Conservation (phyloP, 1,140 invertebrate genomes). For the Latrodectus geometricus region DNA sequence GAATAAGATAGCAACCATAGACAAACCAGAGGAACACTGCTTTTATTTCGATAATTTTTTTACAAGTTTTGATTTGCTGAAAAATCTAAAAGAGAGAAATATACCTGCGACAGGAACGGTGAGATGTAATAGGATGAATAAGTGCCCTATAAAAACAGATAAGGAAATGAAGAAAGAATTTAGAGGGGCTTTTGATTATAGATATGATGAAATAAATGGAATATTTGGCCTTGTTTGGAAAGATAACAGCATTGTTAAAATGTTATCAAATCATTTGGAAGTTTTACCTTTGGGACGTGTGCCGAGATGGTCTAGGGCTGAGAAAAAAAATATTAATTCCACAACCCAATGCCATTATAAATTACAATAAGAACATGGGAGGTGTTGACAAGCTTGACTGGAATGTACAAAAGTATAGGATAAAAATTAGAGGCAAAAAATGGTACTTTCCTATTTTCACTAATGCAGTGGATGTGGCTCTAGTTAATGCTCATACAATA, state of each 20-base stretch:
- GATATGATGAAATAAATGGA: constrained; percentile 40
- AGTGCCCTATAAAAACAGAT: constrained; percentile 38
- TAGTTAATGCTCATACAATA: no score
- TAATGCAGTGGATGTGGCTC: no score
- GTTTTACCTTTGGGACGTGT: constrained; percentile 41
- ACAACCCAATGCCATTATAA: no score
- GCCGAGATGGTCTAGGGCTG: constrained; percentile 39
- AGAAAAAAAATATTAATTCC: no score
- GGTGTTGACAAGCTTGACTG: constrained; percentile 2
- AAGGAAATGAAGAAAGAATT: constrained; percentile 42
- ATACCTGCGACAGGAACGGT: constrained; percentile 35
- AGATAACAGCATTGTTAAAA: constrained; percentile 42
- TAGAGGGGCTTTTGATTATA: constrained; percentile 40
- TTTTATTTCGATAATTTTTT: constrained; percentile 39
- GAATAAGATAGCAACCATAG: constrained; percentile 41
- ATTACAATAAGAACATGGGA: constrained; percentile 3
- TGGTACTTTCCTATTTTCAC: no score
- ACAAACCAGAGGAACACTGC: constrained; percentile 37
- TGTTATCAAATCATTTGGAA: constrained; percentile 38
- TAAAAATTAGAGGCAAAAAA: no score
- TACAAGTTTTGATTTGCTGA: constrained; percentile 40
- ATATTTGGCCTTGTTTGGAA: constrained; percentile 38
- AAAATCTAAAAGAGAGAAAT: constrained; percentile 43
- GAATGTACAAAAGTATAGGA: constrained; percentile 3
- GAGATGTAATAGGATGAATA: constrained; percentile 42